These are phyloP conservation scores for Paracentrotus lividus DNA, from an alignment of 53 echinoderm and acorn worm species.

Conservation along the genomic window DNA sequence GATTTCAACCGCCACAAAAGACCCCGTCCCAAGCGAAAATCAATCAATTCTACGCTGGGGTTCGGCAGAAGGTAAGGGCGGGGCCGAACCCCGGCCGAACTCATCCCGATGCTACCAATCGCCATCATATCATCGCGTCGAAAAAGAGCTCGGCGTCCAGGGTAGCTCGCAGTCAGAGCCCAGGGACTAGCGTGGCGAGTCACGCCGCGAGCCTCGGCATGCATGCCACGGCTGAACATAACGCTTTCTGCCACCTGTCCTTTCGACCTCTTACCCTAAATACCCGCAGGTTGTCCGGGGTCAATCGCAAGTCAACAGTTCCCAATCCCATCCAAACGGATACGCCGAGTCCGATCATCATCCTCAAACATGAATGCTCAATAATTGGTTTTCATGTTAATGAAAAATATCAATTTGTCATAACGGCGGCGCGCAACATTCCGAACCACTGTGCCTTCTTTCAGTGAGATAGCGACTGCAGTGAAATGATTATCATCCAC, in stretches of 20 bases:
- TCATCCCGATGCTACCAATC: no score
- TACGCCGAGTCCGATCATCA: constrained; percentile 23
- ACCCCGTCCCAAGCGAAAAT: neutral
- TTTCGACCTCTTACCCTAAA: constrained; percentile 63
- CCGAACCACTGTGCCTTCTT: no score
- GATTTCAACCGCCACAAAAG: neutral
- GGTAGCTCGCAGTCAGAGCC: constrained; percentile 43
- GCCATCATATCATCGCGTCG: neutral
- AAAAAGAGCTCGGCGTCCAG: neutral
- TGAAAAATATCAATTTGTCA: neutral
- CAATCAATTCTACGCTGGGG: no score
- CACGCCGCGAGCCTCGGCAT: constrained; percentile 51
- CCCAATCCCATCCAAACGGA: constrained; percentile 36
- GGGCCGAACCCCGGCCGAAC: no score
- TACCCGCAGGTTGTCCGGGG: constrained; percentile 57
- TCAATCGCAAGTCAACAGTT: constrained; percentile 46
- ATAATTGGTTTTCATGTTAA: neutral
- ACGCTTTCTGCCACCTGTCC: constrained; percentile 50
- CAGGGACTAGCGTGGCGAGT: constrained; percentile 31
- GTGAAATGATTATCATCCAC: no score
- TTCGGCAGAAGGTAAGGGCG: neutral
- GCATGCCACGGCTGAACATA: neutral
- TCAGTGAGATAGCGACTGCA: no score
- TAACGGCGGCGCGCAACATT: neutral
- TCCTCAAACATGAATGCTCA: neutral